Percentiles rank a stretch among this genome's conserved stretches.
phyloP scores from a whole-genome alignment of 2,888 invertebrate species.

The Lasioglossum vierecki region DNA sequence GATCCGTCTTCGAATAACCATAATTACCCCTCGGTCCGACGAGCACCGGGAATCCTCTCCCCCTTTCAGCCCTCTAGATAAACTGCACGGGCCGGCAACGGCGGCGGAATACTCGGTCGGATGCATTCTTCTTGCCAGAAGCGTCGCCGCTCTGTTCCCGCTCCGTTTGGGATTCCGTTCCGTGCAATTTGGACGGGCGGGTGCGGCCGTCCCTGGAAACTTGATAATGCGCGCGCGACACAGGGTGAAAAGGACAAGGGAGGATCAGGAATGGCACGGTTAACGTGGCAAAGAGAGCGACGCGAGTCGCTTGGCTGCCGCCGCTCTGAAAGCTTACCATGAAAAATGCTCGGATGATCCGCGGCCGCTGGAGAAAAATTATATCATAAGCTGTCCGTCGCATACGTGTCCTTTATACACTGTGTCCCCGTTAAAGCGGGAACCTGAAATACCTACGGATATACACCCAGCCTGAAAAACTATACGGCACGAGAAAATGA shows the following conservation, averaged over 20 bases:
- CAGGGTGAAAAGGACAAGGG: constrained; percentile 30
- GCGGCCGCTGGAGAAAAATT: constrained; percentile 73
- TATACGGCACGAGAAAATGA: neutral
- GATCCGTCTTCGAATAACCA: constrained; percentile 38
- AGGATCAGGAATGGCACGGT: constrained; percentile 47
- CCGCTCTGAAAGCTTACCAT: constrained; percentile 74
- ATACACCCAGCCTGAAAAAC: neutral
- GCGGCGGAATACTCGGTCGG: constrained; percentile 46
- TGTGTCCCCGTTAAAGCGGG: neutral
- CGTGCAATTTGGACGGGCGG: constrained; percentile 75
- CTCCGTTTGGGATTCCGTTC: constrained; percentile 76
- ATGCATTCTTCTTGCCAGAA: constrained; percentile 64
- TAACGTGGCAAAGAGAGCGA: constrained; percentile 53
- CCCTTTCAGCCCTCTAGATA: constrained; percentile 14
- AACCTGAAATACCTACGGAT: neutral
- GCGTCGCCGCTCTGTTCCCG: constrained; percentile 55
- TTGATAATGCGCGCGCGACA: constrained; percentile 64
- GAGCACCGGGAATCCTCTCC: constrained; percentile 19
- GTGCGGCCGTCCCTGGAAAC: constrained; percentile 57
- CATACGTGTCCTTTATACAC: constrained; percentile 40
- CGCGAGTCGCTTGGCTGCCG: constrained; percentile 39
- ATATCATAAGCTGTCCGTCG: constrained; percentile 69
- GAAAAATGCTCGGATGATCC: constrained; percentile 79
- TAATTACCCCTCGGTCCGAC: constrained; percentile 42
- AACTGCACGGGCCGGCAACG: constrained; percentile 37